Percentiles rank a stretch among this genome's conserved stretches.
These are phyloP conservation scores for Anabacerthia variegaticeps DNA, from an alignment of 2,797 vertebrate genomes.

Conservation along the genomic window DNA sequence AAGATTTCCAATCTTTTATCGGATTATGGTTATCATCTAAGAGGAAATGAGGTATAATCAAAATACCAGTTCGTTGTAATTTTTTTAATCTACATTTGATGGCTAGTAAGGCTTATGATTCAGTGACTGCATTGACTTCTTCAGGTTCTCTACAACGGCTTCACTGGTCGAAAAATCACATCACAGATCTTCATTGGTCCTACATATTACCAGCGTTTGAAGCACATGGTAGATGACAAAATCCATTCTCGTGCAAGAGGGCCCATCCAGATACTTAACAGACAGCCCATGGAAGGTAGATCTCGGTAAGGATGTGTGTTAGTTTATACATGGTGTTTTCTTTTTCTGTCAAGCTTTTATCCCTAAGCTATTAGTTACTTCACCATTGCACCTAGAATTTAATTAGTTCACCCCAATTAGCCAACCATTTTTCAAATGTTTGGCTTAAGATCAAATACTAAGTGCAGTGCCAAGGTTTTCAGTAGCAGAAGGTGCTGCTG, in stretches of 20 bases:
- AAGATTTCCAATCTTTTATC: slow-evolving; percentile 97
- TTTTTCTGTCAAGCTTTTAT: not conserved
- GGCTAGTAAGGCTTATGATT: not conserved
- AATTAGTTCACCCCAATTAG: not conserved
- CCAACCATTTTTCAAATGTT: not conserved
- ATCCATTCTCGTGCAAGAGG: slow-evolving; percentile 96
- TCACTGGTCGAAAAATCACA: slow-evolving; percentile 96
- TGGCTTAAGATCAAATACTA: not conserved
- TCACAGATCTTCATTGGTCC: slow-evolving; percentile 99
- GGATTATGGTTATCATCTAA: slow-evolving; percentile 95
- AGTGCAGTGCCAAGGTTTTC: not conserved
- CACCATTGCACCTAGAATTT: not conserved
- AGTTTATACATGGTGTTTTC: not conserved
- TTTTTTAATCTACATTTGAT: not conserved
- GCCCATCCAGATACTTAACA: slow-evolving; percentile 97
- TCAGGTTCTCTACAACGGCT: slow-evolving; percentile 97
- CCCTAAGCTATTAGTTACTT: not conserved
- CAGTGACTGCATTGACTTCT: not conserved
- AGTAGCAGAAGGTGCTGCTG: not conserved
- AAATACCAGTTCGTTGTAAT: not conserved
- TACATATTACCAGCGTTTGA: slow-evolving; percentile 96
- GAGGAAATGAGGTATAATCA: slow-evolving; percentile 91
- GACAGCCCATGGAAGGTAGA: slow-evolving; percentile 97
- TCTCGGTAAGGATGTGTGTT: slow-evolving; percentile 85
- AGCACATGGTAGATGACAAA: slow-evolving; percentile 99